Base-by-base conservation (phyloP, 2,113 vertebrate genomes). In the Hepsetus odoe region DNA sequence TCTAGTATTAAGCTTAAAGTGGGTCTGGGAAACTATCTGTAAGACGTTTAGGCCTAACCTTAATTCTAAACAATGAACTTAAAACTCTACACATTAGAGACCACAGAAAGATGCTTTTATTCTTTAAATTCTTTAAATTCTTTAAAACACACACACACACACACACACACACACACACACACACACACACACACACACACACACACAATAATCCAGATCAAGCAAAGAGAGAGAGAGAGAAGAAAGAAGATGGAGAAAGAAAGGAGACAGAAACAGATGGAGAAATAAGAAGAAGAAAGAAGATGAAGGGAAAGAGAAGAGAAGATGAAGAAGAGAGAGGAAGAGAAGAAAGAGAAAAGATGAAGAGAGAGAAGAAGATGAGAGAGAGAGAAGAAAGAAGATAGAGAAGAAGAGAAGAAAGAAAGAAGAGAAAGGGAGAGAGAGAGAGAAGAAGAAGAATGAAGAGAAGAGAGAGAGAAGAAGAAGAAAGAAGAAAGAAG, bases 111-210 rank as follows among this genome's bases (percentile, higher is more conserved):
- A n/a, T n/a, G n/a, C n/a, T n/a, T n/a, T n/a, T n/a, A n/a, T n/a
- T n/a, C n/a, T n/a, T n/a, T n/a, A n/a, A n/a, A n/a, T n/a, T n/a
- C n/a, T n/a, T n/a, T n/a, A n/a, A n/a, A n/a, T n/a, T n/a, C n/a
- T n/a, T n/a, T n/a, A n/a, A n/a, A 22, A 28, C 58, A 64, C 56
- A 76, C n/a, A 24, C 73, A 16, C 2, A 5, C 59, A 22, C 26
- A 51, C 73, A 75, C 16, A 75, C 44, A 77, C 64, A 68, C 61
- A 66, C 46, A 55, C 32, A 76, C n/a, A 67, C 62, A 67, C 46
- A 76, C 61, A 76, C 74, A 76, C 62, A 38, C 74, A 67, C 58
- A 75, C 20, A 77, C 51, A 76, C 74, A 74, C 40, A 51, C 69
- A 78, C 53, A 24, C 5, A 44, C 65, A 65, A 26, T 74, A 65